These are phyloP conservation scores for Mesocricetus auratus DNA, from an alignment of 2,113 vertebrate genomes.

Conservation along the genomic window DNA sequence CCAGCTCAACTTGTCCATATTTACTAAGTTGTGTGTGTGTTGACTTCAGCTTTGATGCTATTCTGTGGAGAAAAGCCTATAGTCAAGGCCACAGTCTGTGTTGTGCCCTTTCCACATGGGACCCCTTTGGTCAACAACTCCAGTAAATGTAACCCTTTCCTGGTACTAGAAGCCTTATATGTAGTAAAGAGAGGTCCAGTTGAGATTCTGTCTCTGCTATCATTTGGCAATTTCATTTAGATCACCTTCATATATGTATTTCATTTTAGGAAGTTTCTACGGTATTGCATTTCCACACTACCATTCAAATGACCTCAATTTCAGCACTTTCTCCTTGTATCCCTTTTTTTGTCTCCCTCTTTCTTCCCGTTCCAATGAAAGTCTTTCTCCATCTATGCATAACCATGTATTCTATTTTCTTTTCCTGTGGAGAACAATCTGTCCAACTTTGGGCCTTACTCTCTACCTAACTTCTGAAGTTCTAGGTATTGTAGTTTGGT, in stretches of 20 bases:
- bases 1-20: background rate
- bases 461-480: background rate
- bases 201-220: background rate
- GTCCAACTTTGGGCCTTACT: background rate
- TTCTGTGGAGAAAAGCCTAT: background rate
- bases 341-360: background rate
- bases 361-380: rapidly evolving
- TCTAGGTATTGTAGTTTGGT: background rate
- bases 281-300: background rate
- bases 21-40: background rate
- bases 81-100: background rate
- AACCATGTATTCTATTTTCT: background rate
- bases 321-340: background rate
- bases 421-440: background rate
- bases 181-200: background rate
- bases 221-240: background rate
- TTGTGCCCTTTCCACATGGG: background rate
- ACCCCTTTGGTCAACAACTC: background rate
- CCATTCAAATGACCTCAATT: background rate
- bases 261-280: background rate
- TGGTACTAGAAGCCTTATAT: background rate
- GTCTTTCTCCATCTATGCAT: background rate
- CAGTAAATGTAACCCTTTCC: background rate
- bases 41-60: background rate
- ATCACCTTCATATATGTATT: background rate